phyloP scores from a whole-genome alignment of 2,797 vertebrate genomes.

The Distichodus sexfasciatus region DNA sequence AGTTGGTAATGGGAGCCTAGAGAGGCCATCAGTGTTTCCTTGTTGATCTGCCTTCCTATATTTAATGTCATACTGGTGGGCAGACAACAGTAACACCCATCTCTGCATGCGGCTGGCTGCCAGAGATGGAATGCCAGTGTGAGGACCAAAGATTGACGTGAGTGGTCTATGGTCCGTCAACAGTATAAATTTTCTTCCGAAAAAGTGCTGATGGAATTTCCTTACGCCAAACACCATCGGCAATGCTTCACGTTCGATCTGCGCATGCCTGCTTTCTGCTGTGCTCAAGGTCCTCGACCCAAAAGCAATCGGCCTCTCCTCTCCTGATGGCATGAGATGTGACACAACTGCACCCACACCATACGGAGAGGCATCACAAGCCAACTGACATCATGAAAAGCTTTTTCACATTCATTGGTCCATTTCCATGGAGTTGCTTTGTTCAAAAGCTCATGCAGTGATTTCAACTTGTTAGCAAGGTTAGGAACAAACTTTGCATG shows the following conservation, averaged over 20 bases:
- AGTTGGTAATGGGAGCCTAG: background rate
- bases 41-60: background rate
- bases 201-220: too few relatives aligned
- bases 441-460: background rate
- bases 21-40: background rate
- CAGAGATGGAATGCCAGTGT: background rate
- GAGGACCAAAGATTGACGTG: too few relatives aligned
- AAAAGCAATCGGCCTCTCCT: slow-evolving; percentile 13
- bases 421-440: background rate
- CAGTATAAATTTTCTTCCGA: background rate
- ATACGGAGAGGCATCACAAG: too few relatives aligned
- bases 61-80: too few relatives aligned
- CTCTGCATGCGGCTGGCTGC: background rate
- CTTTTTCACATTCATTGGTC: too few relatives aligned
- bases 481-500: background rate
- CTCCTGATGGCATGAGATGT: background rate
- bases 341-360: background rate
- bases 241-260: background rate
- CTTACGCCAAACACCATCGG: slow-evolving; percentile 4
- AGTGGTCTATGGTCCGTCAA: too few relatives aligned
- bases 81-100: background rate
- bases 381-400: too few relatives aligned
- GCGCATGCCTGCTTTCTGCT: slow-evolving; percentile 11
- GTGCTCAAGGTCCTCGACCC: background rate
- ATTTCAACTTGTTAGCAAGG: background rate